Evolutionary conservation across 2,113 vertebrate genomes (phyloP).

Genomic region (Zingel zingel): DNA sequence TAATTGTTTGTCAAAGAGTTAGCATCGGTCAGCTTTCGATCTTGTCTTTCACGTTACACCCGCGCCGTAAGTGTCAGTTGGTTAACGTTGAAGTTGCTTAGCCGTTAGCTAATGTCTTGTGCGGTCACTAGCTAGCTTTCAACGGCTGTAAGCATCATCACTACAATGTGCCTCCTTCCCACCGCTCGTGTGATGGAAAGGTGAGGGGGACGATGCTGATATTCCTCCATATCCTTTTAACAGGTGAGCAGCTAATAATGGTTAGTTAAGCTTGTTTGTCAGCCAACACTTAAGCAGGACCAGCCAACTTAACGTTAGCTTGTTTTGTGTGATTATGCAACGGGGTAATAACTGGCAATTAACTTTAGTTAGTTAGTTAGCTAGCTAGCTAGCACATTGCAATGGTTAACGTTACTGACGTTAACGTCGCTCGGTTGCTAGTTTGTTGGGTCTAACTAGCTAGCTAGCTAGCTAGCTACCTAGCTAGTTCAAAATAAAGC

Average conservation of each 20-base stretch:
- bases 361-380: not conserved
- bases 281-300: not conserved
- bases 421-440: too few relatives aligned
- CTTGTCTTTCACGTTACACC: not conserved
- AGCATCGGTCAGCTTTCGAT: not conserved
- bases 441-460: too few relatives aligned
- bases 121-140: not conserved
- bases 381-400: too few relatives aligned
- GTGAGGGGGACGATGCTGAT: constrained; percentile 73
- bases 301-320: not conserved
- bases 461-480: too few relatives aligned
- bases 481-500: not conserved
- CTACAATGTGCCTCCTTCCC: constrained; percentile 13
- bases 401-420: too few relatives aligned
- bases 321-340: constrained; percentile 33
- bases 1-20: not conserved
- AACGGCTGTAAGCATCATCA: constrained; percentile 23
- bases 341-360: not conserved
- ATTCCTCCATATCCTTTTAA: constrained; percentile 71
- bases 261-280: not conserved
- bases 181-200: constrained; percentile 64
- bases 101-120: constrained; percentile 57
- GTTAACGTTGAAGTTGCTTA: constrained; percentile 5
- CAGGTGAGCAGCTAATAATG: constrained; percentile 64
- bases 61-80: not conserved